phyloP scores from a whole-genome alignment of 2,113 vertebrate genomes.

The Xiphophorus couchianus region DNA sequence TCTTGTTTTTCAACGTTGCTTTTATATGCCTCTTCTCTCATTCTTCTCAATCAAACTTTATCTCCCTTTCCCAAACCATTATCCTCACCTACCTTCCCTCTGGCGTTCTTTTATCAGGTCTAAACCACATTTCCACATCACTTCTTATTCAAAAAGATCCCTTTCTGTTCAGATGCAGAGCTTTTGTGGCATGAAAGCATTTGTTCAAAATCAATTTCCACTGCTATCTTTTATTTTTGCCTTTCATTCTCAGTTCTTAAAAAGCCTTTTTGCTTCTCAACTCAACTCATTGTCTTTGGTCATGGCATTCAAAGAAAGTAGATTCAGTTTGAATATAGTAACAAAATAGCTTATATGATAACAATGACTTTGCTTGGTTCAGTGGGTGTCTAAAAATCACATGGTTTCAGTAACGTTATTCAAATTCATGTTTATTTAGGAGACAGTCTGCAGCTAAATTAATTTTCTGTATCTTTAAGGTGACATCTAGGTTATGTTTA shows the following conservation, averaged over 20 bases:
- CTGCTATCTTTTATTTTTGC: slow-evolving; percentile 37
- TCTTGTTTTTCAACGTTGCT: slow-evolving; percentile 33
- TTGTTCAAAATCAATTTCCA: slow-evolving; percentile 66
- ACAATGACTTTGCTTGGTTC: slow-evolving; percentile 13
- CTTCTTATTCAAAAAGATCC: slow-evolving; percentile 51
- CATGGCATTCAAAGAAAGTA: slow-evolving; percentile 46
- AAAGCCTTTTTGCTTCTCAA: slow-evolving; percentile 28
- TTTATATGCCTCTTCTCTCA: slow-evolving; percentile 22
- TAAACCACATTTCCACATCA: slow-evolving; percentile 55
- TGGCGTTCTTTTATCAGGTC: slow-evolving; percentile 61
- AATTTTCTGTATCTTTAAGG: not conserved
- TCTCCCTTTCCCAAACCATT: slow-evolving; percentile 42
- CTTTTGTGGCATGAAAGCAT: slow-evolving; percentile 61
- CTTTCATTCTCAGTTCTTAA: slow-evolving; percentile 23
- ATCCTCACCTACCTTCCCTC: slow-evolving; percentile 40
- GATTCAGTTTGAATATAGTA: slow-evolving; percentile 34
- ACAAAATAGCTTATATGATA: slow-evolving; percentile 29
- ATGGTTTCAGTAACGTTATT: slow-evolving; percentile 10
- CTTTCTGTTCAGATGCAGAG: slow-evolving; percentile 54
- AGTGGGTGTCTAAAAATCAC: slow-evolving; percentile 29
- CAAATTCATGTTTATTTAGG: not conserved
- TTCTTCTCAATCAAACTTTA: slow-evolving; percentile 59
- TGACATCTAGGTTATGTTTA: not conserved
- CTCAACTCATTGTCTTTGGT: slow-evolving; percentile 57
- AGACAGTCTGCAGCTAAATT: slow-evolving; percentile 1